phyloP scores from a whole-genome alignment of 2,888 invertebrate genomes.

The Drosophila paranaensis region DNA sequence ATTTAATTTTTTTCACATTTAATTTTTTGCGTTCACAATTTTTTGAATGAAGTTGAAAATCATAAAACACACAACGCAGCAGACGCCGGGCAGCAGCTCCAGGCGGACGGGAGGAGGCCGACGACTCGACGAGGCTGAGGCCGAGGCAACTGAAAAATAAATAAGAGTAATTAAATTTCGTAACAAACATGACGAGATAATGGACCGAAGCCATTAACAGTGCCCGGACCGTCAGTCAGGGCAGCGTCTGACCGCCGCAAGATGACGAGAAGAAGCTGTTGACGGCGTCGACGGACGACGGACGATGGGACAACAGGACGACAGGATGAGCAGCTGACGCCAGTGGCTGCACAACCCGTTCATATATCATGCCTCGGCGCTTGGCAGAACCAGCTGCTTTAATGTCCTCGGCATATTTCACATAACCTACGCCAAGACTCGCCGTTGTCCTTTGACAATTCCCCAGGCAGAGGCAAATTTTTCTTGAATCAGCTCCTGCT shows the following conservation, averaged over 20 bases:
- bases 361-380: conserved; percentile 40
- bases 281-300: conserved; percentile 19
- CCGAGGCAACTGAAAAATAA: conserved; percentile 75
- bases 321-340: conserved; percentile 21
- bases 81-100: conserved; percentile 6
- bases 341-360: conserved; percentile 11
- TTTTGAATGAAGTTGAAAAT: conserved; percentile 73
- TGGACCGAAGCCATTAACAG: conserved; percentile 83
- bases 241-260: conserved; percentile 48
- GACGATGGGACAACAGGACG: neutral
- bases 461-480: conserved; percentile 53
- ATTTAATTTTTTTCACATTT: conserved; percentile 74
- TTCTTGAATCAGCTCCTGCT: conserved; percentile 45
- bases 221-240: conserved; percentile 59
- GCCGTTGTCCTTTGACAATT: conserved; percentile 30
- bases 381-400: conserved; percentile 33
- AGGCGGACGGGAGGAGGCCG: neutral
- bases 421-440: conserved; percentile 47
- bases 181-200: conserved; percentile 85
- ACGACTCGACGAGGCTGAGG: conserved; percentile 2
- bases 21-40: conserved; percentile 70
- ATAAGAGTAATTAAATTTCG: conserved; percentile 84
- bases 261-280: conserved; percentile 61
- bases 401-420: conserved; percentile 58
- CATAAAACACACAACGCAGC: conserved; percentile 63